Evolutionary conservation across 2,888 invertebrate genomes (phyloP), one percentile per base, ranked within the genome.

Genomic region (Tortricodes alternella): DNA sequence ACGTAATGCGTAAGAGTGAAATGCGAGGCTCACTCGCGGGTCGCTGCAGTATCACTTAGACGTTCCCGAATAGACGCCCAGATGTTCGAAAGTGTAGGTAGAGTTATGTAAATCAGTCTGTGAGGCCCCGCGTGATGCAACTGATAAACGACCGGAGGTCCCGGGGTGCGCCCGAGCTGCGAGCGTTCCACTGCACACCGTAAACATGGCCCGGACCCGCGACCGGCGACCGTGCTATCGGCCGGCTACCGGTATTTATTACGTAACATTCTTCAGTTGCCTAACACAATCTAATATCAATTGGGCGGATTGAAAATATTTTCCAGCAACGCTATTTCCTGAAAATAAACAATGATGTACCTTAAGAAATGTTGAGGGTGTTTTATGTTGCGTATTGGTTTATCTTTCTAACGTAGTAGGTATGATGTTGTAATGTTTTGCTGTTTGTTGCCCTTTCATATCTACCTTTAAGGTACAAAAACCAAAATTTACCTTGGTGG

Each of bases 281-380:
- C 73, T 74, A 76, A 72, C 67, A 68, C 69, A 65, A 67, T 68
- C 74, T 72, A 74, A 77, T 78, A 78, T 72, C 69, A 69, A 65
- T 29, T 50, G 71, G 59, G 64, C 62, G 62, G 67, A 64, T 69
- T 65, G 68, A 73, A 77, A 74, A 77, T 74, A 75, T 76, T 74
- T 74, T 73, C 60, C 65, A 66, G 61, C 61, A 44, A 46, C 51
- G 43, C 37, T 11, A 3, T 11, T 21, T 37, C 18, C n/a, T 27
- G 15, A 16, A 43, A 56, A 50, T 37, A 23, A 21, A 13, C 23
- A 48, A 34, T 34, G 39, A 27, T 48, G 29, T 29, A 11, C 11
- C 11, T 29, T 23, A 13, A 13, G 27, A 29, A 29, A 27, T 21
- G 15, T 27, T 55, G 41, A 44, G 27, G 27, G 18, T 29, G 11